Conservation (phyloP, 1,140 invertebrate genomes). For the Drosophila erecta region DNA sequence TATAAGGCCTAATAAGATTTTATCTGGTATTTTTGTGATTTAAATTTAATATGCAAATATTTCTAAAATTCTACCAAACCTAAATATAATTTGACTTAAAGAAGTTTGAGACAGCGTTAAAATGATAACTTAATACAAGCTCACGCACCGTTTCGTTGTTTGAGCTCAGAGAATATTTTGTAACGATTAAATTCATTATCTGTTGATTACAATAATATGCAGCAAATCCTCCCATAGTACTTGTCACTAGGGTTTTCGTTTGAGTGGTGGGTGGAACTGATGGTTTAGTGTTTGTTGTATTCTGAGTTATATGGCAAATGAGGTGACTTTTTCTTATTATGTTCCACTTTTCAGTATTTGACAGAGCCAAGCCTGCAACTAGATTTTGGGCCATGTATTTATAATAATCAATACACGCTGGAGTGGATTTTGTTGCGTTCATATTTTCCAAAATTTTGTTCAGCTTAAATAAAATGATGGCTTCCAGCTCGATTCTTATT, state of each 20-base stretch:
- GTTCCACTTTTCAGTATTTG: conserved; percentile 8
- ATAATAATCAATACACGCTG: conserved; percentile 2
- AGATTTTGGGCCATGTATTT: neutral
- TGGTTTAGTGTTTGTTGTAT: neutral
- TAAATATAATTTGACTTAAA: neutral
- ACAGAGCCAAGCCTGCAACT: neutral
- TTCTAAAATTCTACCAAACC: neutral
- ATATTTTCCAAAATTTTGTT: conserved; percentile 1
- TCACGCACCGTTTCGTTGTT: neutral
- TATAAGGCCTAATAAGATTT: too few species aligned
- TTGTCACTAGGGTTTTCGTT: neutral
- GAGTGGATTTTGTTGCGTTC: neutral
- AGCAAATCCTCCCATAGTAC: neutral
- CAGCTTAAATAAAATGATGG: neutral
- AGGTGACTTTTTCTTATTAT: conserved; percentile 4
- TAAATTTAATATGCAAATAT: too few species aligned
- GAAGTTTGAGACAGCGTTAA: conserved; percentile 3
- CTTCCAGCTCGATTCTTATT: conserved; percentile 1
- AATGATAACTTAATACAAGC: neutral
- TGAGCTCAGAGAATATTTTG: neutral
- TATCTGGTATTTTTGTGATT: neutral
- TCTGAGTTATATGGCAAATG: neutral
- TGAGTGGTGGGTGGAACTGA: neutral
- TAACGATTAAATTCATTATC: neutral
- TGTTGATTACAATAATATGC: conserved; percentile 2